Percentiles rank a stretch among this genome's conserved stretches.
phyloP scores from a whole-genome alignment of 2,888 invertebrate species.

The Cepaea hortensis region DNA sequence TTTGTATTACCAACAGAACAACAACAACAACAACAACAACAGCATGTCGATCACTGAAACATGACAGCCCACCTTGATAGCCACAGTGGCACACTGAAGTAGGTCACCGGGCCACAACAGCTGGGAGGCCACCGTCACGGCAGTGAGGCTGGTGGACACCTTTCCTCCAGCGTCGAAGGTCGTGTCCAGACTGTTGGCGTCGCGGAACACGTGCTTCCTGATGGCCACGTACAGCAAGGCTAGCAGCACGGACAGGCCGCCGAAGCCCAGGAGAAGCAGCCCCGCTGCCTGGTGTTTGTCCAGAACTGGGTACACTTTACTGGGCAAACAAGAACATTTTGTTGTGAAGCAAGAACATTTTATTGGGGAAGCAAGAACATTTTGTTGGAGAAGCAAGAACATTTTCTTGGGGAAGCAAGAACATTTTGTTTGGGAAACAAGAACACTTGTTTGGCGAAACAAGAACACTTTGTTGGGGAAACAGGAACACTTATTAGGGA shows the following conservation, averaged over 20 bases:
- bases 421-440: too few relatives aligned
- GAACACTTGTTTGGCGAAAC: too few relatives aligned
- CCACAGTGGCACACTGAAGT: constrained; percentile 49
- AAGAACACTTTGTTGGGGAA: too few relatives aligned
- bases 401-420: too few relatives aligned
- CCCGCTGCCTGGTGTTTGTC: constrained; percentile 60
- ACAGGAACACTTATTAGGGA: too few relatives aligned
- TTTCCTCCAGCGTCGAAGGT: constrained; percentile 60
- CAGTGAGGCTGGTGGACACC: constrained; percentile 50
- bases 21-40: too few relatives aligned
- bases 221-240: constrained; percentile 62
- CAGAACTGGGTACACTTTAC: constrained; percentile 52
- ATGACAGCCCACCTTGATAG: constrained; percentile 31
- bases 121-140: constrained; percentile 52
- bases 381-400: too few relatives aligned
- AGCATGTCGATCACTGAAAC: too few relatives aligned
- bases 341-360: too few relatives aligned
- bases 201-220: constrained; percentile 60
- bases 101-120: constrained; percentile 52
- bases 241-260: constrained; percentile 62
- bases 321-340: background rate
- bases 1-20: too few relatives aligned
- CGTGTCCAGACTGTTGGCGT: constrained; percentile 64
- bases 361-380: too few relatives aligned
- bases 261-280: constrained; percentile 64